Conservation (phyloP, 2,888 invertebrate genomes). For the Acronicta psi region DNA sequence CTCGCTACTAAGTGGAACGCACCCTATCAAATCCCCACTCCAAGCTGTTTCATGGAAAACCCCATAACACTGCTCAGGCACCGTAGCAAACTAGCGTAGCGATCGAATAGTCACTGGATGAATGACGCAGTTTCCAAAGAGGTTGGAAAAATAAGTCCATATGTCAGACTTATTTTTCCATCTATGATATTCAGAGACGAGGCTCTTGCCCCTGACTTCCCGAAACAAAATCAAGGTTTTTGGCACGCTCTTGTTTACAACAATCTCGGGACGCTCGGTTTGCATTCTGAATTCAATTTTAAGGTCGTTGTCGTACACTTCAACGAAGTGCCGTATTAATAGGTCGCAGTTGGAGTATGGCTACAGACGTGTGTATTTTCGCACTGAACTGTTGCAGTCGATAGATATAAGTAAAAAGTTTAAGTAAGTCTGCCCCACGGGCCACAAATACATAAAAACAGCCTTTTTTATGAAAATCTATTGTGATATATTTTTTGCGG, state of each 20-base stretch:
- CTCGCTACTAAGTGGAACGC: too few species aligned
- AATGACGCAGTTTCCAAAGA: too few species aligned
- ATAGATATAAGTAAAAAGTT: neutral
- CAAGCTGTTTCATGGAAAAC: too few species aligned
- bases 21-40: too few species aligned
- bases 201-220: conserved; percentile 63
- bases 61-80: too few species aligned
- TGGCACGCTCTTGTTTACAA: conserved; percentile 69
- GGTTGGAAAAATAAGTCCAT: conserved; percentile 12
- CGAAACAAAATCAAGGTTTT: conserved; percentile 73
- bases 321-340: conserved; percentile 57
- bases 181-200: conserved; percentile 11
- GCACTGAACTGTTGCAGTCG: conserved; percentile 8
- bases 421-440: too few species aligned
- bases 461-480: conserved; percentile 10
- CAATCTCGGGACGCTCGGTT: conserved; percentile 58
- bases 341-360: conserved; percentile 58
- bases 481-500: neutral
- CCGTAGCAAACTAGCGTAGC: too few species aligned
- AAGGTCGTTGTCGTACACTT: conserved; percentile 71
- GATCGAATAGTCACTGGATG: too few species aligned
- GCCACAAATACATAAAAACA: neutral
- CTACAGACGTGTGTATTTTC: conserved; percentile 13
- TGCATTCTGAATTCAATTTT: conserved; percentile 71
- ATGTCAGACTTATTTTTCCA: too few species aligned